phyloP scores from a whole-genome alignment of 2,888 invertebrate species.

The Drosophila prolongata region DNA sequence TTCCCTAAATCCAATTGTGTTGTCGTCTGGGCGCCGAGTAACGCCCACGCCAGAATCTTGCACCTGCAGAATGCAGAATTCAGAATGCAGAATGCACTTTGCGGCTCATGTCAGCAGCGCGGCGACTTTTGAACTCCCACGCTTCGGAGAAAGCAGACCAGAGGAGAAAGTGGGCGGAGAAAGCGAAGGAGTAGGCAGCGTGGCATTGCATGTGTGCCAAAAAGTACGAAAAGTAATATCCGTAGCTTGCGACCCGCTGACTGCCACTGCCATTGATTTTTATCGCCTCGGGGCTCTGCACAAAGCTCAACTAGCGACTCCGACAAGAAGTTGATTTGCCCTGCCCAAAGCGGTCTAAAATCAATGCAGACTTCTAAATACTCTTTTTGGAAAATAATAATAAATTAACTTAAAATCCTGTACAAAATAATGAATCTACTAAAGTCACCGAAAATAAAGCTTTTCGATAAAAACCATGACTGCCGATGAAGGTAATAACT shows the following conservation, averaged over 20 bases:
- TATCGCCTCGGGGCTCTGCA: slow-evolving; percentile 42
- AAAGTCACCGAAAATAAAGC: no score
- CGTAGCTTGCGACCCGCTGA: slow-evolving; percentile 27
- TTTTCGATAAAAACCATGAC: no score
- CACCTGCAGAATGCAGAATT: slow-evolving; percentile 60
- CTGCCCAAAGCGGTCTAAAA: slow-evolving; percentile 33
- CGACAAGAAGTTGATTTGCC: slow-evolving; percentile 45
- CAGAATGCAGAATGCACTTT: slow-evolving; percentile 52
- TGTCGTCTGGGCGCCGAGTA: slow-evolving; percentile 49
- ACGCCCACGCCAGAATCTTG: slow-evolving; percentile 60
- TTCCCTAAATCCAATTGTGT: slow-evolving; percentile 45
- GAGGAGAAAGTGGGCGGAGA: slow-evolving; percentile 1
- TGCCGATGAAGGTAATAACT: no score
- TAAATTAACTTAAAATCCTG: background rate
- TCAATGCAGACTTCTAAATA: slow-evolving; percentile 1
- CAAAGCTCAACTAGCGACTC: slow-evolving; percentile 20
- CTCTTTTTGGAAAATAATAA: background rate
- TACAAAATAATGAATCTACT: no score
- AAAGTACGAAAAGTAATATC: slow-evolving; percentile 34
- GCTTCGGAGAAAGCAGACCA: background rate
- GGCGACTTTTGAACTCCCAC: slow-evolving; percentile 41
- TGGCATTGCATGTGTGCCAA: slow-evolving; percentile 51
- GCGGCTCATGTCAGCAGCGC: slow-evolving; percentile 55
- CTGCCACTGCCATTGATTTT: slow-evolving; percentile 72
- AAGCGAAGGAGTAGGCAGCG: background rate